Percentiles rank a stretch among this genome's conserved stretches.
Conservation (phyloP, 2,888 invertebrate genomes). For the Cordilura impudica region DNA sequence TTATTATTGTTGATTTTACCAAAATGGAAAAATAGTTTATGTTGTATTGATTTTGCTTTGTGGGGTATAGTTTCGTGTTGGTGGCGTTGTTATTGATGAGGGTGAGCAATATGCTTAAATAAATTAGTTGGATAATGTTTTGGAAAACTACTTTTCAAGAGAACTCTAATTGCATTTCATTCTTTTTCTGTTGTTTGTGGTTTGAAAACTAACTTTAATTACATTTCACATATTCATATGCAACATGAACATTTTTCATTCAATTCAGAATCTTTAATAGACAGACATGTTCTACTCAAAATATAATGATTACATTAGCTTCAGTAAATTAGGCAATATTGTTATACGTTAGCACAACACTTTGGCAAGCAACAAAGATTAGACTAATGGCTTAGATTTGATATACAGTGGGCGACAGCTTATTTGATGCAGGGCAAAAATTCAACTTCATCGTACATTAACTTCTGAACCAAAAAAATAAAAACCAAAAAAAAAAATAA, state of each 20-base stretch:
- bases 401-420: too few species aligned
- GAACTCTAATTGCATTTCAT: slow-evolving; percentile 13
- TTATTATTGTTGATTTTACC: neutral
- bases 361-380: neutral
- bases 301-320: slow-evolving; percentile 13
- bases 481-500: too few species aligned
- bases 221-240: slow-evolving; percentile 26
- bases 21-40: slow-evolving; percentile 53
- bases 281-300: neutral
- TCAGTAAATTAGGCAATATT: slow-evolving; percentile 21
- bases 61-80: slow-evolving; percentile 9
- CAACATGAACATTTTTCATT: neutral
- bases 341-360: slow-evolving; percentile 5
- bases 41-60: slow-evolving; percentile 44
- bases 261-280: neutral
- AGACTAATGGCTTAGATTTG: too few species aligned
- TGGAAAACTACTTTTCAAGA: slow-evolving; percentile 16
- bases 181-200: neutral
- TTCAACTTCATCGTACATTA: too few species aligned
- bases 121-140: slow-evolving; percentile 30
- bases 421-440: too few species aligned
- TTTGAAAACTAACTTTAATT: slow-evolving; percentile 11
- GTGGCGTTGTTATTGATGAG: neutral
- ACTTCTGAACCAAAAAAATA: too few species aligned
- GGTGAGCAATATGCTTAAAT: slow-evolving; percentile 2